phyloP scores from a whole-genome alignment of 2,113 vertebrate genomes.

The Sterrhoptilus dennistouni region DNA sequence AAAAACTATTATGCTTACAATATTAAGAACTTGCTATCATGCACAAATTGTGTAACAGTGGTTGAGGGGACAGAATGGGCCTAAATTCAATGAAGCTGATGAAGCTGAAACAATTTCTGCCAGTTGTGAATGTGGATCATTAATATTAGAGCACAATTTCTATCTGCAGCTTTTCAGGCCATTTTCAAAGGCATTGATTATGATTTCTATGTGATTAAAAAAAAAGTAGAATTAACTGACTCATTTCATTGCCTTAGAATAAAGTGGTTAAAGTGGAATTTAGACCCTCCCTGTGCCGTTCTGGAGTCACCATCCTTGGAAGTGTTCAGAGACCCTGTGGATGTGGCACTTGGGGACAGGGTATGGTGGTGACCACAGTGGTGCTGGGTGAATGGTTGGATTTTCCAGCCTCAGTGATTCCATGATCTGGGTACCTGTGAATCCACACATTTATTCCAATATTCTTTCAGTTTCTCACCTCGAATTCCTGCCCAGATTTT shows the following conservation, averaged over 20 bases:
- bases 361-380: fast-evolving
- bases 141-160: background rate
- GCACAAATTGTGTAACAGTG: background rate
- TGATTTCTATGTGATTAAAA: background rate
- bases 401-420: background rate
- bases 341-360: background rate
- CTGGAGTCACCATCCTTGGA: background rate
- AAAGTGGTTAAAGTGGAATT: background rate
- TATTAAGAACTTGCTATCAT: background rate
- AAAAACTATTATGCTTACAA: background rate
- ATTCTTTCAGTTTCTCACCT: background rate
- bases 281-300: fast-evolving
- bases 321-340: fast-evolving
- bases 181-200: background rate
- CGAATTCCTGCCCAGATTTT: background rate
- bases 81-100: background rate
- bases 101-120: background rate
- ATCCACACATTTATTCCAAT: background rate
- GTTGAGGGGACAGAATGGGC: background rate
- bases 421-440: background rate
- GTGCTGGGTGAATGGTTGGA: background rate
- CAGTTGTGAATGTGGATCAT: background rate
- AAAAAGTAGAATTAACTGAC: background rate
- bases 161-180: background rate
- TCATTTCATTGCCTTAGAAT: background rate